Percentiles rank a stretch among this genome's conserved stretches.
These are phyloP conservation scores for Paramuricea clavata DNA, from an alignment of 92 coral and sea anemone genomes.

Conservation along the genomic window DNA sequence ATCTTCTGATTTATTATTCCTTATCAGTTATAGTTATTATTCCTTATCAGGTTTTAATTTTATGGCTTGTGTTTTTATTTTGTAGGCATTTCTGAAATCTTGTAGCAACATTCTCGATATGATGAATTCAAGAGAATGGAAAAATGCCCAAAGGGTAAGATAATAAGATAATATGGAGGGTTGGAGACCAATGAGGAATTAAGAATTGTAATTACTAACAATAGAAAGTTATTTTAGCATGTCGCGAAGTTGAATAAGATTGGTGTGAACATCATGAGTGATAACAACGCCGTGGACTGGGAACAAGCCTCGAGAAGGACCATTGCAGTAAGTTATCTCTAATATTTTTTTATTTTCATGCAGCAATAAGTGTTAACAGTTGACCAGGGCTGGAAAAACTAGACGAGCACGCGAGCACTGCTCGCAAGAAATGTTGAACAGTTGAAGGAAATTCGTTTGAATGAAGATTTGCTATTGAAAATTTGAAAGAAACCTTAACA, in stretches of 20 bases:
- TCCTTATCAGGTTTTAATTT: too few relatives aligned
- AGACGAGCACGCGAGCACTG: too few relatives aligned
- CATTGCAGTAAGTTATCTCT: background rate
- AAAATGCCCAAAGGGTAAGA: slow-evolving; percentile 81
- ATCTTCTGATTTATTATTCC: too few relatives aligned
- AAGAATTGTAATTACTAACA: background rate
- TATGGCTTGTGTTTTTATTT: background rate
- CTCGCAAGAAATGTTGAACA: too few relatives aligned
- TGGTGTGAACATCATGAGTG: slow-evolving; percentile 41
- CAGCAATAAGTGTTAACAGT: too few relatives aligned
- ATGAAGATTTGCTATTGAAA: too few relatives aligned
- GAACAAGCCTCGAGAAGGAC: slow-evolving; percentile 42
- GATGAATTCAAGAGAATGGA: slow-evolving; percentile 89
- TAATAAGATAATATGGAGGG: background rate
- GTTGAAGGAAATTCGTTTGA: too few relatives aligned
- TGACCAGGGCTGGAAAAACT: too few relatives aligned
- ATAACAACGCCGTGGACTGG: slow-evolving; percentile 39
- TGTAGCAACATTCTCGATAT: slow-evolving; percentile 91
- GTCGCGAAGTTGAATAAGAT: slow-evolving; percentile 12
- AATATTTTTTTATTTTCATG: background rate
- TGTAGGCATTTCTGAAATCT: slow-evolving; percentile 82
- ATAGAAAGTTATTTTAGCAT: background rate
- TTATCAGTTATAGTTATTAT: too few relatives aligned
- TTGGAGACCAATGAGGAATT: background rate
- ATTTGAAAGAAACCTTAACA: too few relatives aligned